Evolutionary conservation across 2,888 invertebrate genomes (phyloP).

Genomic region (Macrophya annulata): DNA sequence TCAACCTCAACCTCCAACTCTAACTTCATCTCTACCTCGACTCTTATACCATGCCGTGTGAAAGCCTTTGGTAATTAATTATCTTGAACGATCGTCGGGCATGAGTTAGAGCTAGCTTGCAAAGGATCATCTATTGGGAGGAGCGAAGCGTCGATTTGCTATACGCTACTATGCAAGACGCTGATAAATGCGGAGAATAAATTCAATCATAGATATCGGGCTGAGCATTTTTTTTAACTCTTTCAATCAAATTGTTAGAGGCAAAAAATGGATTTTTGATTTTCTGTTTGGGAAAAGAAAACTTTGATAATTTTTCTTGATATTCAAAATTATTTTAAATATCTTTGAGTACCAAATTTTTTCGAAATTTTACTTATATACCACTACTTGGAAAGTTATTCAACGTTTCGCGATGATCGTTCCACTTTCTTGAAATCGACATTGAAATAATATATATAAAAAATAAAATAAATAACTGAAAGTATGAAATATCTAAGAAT

Average conservation of each 20-base stretch:
- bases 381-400: neutral
- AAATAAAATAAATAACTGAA: neutral
- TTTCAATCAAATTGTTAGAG: too few relatives aligned
- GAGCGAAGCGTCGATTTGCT: slow-evolving; percentile 32
- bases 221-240: too few relatives aligned
- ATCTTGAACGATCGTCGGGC: slow-evolving; percentile 45
- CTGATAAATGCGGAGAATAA: neutral
- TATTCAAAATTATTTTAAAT: neutral
- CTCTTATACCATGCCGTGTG: slow-evolving; percentile 39
- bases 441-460: neutral
- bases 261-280: too few relatives aligned
- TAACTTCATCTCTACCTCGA: slow-evolving; percentile 51
- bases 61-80: slow-evolving; percentile 53
- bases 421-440: neutral
- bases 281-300: too few relatives aligned
- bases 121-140: slow-evolving; percentile 30
- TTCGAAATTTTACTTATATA: neutral
- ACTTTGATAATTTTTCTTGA: neutral
- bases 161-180: slow-evolving; percentile 41
- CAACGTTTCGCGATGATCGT: neutral
- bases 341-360: neutral
- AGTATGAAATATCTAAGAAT: slow-evolving; percentile 1
- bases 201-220: neutral
- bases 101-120: neutral
- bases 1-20: slow-evolving; percentile 43